Conservation (phyloP, 2,888 invertebrate genomes). For the Philhelius pedissequus region DNA sequence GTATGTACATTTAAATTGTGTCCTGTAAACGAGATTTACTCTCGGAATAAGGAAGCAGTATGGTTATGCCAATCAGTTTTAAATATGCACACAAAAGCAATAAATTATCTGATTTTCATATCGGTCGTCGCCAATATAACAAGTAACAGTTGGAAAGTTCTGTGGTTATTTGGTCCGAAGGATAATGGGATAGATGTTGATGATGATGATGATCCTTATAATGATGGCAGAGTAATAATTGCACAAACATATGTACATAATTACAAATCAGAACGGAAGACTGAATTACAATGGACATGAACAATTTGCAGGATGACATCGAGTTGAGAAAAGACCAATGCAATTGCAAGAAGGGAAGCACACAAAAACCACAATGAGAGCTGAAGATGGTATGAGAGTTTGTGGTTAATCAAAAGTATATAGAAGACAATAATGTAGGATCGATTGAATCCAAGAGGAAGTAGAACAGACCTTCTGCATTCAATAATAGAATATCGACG, state of each 20-base stretch:
- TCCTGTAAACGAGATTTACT: conserved; percentile 21
- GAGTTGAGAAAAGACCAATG: conserved; percentile 33
- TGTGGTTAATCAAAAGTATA: conserved; percentile 1
- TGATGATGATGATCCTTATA: conserved; percentile 7
- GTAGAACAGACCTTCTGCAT: not conserved
- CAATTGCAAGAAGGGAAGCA: not conserved
- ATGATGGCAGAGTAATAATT: conserved; percentile 50
- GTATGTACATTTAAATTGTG: not conserved
- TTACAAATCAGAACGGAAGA: conserved; percentile 53
- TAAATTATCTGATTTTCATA: conserved; percentile 59
- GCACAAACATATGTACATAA: no score
- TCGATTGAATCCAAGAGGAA: conserved; percentile 12
- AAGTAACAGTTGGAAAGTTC: not conserved
- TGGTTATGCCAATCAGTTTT: not conserved
- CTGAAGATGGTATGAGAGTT: not conserved
- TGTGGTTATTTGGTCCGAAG: not conserved
- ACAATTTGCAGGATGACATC: conserved; percentile 39
- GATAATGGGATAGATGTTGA: no score
- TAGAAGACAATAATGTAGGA: not conserved
- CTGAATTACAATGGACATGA: conserved; percentile 13
- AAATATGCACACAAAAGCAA: conserved; percentile 34
- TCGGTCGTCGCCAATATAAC: conserved; percentile 36
- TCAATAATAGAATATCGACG: not conserved
- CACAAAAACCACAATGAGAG: conserved; percentile 7
- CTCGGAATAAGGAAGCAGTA: not conserved